These are phyloP conservation scores for Trichogramma pretiosum DNA, from an alignment of 1,140 invertebrate species.

Conservation along the genomic window DNA sequence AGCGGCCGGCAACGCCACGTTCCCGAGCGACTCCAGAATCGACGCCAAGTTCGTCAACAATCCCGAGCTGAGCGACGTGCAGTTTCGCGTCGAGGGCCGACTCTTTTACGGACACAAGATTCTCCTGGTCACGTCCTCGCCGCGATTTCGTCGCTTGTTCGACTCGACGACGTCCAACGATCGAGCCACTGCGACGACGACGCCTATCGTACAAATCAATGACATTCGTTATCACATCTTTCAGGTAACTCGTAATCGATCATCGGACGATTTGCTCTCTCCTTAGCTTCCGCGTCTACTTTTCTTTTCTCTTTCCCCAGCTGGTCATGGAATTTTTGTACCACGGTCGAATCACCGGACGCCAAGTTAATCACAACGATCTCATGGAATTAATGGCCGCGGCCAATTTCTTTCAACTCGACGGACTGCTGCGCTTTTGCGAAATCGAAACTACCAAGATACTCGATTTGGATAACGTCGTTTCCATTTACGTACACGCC, in stretches of 20 bases:
- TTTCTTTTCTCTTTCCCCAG: conserved; percentile 42
- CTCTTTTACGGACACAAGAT: conserved; percentile 94
- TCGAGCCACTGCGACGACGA: conserved; percentile 69
- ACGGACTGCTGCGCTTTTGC: conserved; percentile 75
- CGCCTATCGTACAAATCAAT: conserved; percentile 83
- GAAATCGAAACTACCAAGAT: conserved; percentile 75
- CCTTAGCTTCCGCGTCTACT: background rate
- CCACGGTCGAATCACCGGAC: conserved; percentile 70
- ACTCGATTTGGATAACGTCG: conserved; percentile 79
- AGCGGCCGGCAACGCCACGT: conserved; percentile 53
- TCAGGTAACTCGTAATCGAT: conserved; percentile 51
- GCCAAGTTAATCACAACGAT: conserved; percentile 69
- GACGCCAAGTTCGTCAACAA: conserved; percentile 90
- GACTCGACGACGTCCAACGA: conserved; percentile 68
- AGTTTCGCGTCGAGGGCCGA: conserved; percentile 80
- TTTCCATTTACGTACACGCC: conserved; percentile 87
- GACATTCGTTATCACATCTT: conserved; percentile 88
- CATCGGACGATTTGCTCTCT: background rate
- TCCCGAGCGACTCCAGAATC: conserved; percentile 65
- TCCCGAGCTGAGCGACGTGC: conserved; percentile 81
- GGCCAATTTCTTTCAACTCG: conserved; percentile 84
- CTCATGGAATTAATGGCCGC: conserved; percentile 83
- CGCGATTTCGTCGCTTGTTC: conserved; percentile 77
- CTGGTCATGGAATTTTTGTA: conserved; percentile 90
- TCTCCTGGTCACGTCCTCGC: conserved; percentile 80